Conservation (phyloP, 2,797 vertebrate species). For the Arnoldichthys spilopterus region DNA sequence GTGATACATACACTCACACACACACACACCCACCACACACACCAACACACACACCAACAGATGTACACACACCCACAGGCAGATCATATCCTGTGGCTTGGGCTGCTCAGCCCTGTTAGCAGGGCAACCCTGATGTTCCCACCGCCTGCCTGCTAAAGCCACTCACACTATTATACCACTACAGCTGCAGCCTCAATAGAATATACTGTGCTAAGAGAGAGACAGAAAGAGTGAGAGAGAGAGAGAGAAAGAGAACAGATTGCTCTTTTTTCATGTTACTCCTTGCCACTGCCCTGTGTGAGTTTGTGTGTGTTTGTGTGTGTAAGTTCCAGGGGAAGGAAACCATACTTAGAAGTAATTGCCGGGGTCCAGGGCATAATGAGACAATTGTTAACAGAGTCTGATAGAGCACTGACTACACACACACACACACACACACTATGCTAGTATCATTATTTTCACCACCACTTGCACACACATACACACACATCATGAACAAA, state of each 20-base stretch:
- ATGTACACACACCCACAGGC: background rate
- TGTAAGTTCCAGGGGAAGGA: constrained; percentile 65
- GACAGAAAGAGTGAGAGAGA: background rate
- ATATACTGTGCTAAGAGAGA: constrained; percentile 4
- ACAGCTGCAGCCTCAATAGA: background rate
- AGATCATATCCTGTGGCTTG: constrained; percentile 32
- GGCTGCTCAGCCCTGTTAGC: constrained; percentile 3
- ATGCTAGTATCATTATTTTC: constrained; percentile 33
- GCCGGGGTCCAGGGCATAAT: constrained; percentile 77
- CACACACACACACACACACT: constrained; percentile 34
- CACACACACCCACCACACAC: constrained; percentile 22
- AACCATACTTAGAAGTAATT: constrained; percentile 76
- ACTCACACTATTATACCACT: background rate
- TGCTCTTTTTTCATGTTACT: constrained; percentile 31
- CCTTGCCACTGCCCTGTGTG: constrained; percentile 29
- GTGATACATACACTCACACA: constrained; percentile 28
- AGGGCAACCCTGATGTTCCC: constrained; percentile 14
- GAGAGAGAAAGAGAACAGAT: constrained; percentile 45
- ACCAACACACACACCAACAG: constrained; percentile 41
- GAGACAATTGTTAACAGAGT: constrained; percentile 72
- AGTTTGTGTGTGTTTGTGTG: constrained; percentile 45
- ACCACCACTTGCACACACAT: constrained; percentile 32
- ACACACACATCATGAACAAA: constrained; percentile 13
- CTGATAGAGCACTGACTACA: constrained; percentile 58
- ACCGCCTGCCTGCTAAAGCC: constrained; percentile 4